Conservation (phyloP, 2,888 invertebrate species). For the Clistopyga incitator region DNA sequence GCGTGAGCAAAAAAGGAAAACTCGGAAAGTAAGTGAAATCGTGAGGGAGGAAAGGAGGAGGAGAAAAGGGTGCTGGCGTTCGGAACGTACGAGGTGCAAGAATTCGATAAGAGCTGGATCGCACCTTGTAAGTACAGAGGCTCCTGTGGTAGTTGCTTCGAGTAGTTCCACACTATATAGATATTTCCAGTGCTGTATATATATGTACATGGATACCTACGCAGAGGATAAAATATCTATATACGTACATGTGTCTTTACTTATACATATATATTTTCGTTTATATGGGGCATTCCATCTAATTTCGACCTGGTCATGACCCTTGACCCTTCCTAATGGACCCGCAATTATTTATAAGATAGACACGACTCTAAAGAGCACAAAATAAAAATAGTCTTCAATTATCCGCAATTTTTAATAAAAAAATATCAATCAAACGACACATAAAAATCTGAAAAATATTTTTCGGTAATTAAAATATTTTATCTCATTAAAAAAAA, state of each 20-base stretch:
- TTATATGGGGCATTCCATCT: too few species aligned
- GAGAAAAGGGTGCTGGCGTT: constrained; percentile 23
- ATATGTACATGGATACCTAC: constrained; percentile 19
- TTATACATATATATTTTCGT: constrained; percentile 3
- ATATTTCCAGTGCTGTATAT: constrained; percentile 40
- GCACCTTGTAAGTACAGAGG: constrained; percentile 60
- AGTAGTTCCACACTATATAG: constrained; percentile 36
- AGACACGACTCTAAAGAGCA: too few species aligned
- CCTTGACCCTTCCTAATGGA: too few species aligned
- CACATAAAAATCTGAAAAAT: too few species aligned
- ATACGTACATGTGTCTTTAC: constrained; percentile 22
- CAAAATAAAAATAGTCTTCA: too few species aligned
- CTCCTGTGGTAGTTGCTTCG: constrained; percentile 48
- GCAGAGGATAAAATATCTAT: constrained; percentile 1
- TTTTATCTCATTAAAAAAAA: too few species aligned
- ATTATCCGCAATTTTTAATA: too few species aligned
- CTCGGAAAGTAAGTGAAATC: constrained; percentile 57
- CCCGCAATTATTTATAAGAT: too few species aligned
- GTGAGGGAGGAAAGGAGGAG: constrained; percentile 39
- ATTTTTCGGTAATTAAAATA: too few species aligned
- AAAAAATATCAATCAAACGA: too few species aligned
- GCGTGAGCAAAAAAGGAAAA: constrained; percentile 14
- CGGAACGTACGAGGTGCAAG: constrained; percentile 65
- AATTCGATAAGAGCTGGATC: constrained; percentile 66
- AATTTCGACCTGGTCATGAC: too few species aligned